Base-by-base conservation (phyloP, 2,888 invertebrate genomes). In the Coleophora deauratella region DNA sequence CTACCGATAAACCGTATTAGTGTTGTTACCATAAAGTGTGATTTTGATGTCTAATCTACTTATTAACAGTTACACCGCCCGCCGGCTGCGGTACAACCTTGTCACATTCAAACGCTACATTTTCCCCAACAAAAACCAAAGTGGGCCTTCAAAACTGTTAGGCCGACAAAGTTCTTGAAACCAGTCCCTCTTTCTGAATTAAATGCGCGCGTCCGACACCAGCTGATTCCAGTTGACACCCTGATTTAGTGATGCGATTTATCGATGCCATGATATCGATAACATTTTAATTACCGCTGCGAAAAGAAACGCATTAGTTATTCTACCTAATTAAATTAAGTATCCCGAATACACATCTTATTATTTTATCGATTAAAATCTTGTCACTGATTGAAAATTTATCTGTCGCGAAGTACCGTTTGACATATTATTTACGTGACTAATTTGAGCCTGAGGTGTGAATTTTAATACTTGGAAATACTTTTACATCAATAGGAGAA, bases 21-120 rank as follows among this genome's bases (percentile, higher is more conserved):
- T 72, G 73, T 59, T 64, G 71, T 48, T 61, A 59, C 66, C 72
- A 67, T 80, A 79, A 81, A 81, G 70, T 76, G 77, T 72, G 77
- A 76, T 80, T 78, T 76, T 78, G 72, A 80, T 82, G 78, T 81
- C 81, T 79, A 79, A 79, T 77, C 79, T 78, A 76, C 78, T 80
- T 79, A 81, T 77, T 80, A 79, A 75, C 66, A 66, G 59, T 54
- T 54, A 61, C 80, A 78, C 76, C 80, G 68, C 81, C 82, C 76
- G 76, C 72, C 71, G 78, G 46, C 59, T 54, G 46, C 55, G 51
- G 57, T 68, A 55, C 68, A 68, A 78, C 81, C 68, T 59, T 81
- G 72, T 80, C 78, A 50, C 49, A 61, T 53, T 72, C 52, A 62
- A 50, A 57, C 46, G 50, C 42, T 42, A 52, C 52, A 55, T 53